Percentiles rank a stretch among this genome's conserved stretches.
These are phyloP conservation scores for Nannospalax galili DNA, from an alignment of 2,113 vertebrate species.

Conservation along the genomic window DNA sequence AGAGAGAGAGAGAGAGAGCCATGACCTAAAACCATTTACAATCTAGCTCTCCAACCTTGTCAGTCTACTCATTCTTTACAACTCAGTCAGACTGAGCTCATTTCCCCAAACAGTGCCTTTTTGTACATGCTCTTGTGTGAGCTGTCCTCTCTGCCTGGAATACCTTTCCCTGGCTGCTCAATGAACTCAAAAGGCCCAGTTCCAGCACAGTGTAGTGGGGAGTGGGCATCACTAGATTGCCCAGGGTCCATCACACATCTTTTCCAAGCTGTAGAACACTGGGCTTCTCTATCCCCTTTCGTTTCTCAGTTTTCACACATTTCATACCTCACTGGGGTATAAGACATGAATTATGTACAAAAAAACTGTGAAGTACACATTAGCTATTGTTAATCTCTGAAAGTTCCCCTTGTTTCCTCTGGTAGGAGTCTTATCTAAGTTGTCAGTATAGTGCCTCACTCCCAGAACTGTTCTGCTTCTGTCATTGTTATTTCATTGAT, in stretches of 20 bases:
- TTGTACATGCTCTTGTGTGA: background rate
- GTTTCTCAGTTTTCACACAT: constrained; percentile 2
- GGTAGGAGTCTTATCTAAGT: background rate
- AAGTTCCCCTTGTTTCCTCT: background rate
- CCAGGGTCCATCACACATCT: background rate
- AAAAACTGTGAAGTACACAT: background rate
- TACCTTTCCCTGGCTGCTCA: background rate
- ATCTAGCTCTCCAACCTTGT: background rate
- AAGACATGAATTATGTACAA: background rate
- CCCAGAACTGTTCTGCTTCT: background rate
- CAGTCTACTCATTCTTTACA: background rate
- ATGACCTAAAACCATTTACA: background rate
- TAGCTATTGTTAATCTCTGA: background rate
- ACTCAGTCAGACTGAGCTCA: background rate
- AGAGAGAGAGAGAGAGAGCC: background rate
- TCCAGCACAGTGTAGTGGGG: background rate
- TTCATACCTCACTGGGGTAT: background rate
- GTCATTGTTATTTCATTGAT: background rate
- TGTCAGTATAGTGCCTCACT: background rate
- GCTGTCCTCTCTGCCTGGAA: background rate
- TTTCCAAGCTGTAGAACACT: background rate
- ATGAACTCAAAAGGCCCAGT: background rate
- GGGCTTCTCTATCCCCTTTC: background rate
- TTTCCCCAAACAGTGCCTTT: background rate
- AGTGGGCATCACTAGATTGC: background rate